Evolutionary conservation across 2,797 vertebrate genomes (phyloP).

Genomic region (Chaenodraco wilsoni): DNA sequence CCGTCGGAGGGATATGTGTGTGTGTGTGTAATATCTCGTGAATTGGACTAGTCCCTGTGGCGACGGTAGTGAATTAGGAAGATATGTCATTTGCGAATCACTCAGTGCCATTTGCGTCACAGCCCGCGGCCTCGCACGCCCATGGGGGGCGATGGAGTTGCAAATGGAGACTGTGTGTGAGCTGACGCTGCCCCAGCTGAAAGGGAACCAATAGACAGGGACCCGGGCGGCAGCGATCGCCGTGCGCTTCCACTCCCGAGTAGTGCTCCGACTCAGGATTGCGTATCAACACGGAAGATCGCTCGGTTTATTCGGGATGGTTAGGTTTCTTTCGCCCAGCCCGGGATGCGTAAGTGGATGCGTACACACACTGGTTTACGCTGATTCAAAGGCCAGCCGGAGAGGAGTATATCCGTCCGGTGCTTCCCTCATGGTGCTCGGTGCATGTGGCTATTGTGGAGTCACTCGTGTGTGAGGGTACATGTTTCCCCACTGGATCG

Average conservation of each 20-base stretch:
- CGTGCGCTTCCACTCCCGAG: slow-evolving; percentile 67
- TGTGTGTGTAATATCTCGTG: slow-evolving; percentile 29
- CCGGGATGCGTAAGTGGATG: slow-evolving; percentile 76
- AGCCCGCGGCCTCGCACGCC: slow-evolving; percentile 81
- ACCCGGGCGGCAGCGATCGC: slow-evolving; percentile 71
- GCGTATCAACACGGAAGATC: slow-evolving; percentile 64
- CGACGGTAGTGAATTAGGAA: slow-evolving; percentile 61
- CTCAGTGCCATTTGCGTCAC: slow-evolving; percentile 83
- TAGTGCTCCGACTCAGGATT: slow-evolving; percentile 52
- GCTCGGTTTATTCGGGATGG: slow-evolving; percentile 47
- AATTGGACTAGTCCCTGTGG: slow-evolving; percentile 46
- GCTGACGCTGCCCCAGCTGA: slow-evolving; percentile 79
- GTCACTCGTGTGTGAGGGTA: slow-evolving; percentile 54
- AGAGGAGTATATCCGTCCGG: slow-evolving; percentile 48
- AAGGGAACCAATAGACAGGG: slow-evolving; percentile 71
- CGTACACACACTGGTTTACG: slow-evolving; percentile 46
- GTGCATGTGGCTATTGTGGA: slow-evolving; percentile 72
- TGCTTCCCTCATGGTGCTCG: slow-evolving; percentile 68
- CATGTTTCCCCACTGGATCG: slow-evolving; percentile 43
- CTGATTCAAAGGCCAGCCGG: slow-evolving; percentile 55
- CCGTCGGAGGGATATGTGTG: slow-evolving; percentile 40
- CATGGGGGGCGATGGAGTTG: slow-evolving; percentile 83
- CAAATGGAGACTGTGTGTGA: slow-evolving; percentile 77
- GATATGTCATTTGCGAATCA: slow-evolving; percentile 78
- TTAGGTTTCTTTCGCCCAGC: slow-evolving; percentile 46